Evolutionary conservation across 2,113 vertebrate genomes (phyloP).

Genomic region (Neogale vison): DNA sequence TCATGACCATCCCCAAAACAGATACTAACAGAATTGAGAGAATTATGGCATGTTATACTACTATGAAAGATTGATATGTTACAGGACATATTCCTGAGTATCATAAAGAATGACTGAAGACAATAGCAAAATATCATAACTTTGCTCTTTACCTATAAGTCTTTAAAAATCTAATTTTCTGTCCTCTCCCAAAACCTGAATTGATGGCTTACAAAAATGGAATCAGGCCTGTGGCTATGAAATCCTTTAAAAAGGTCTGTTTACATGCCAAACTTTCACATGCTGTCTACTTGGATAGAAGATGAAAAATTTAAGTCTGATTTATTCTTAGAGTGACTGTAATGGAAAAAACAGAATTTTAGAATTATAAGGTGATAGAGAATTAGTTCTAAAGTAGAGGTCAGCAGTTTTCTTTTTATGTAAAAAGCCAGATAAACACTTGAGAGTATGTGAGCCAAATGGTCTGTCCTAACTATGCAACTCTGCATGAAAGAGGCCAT

Average conservation of each 20-base stretch:
- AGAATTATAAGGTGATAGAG: background rate
- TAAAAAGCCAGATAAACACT: background rate
- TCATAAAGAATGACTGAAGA: background rate
- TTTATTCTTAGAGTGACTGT: background rate
- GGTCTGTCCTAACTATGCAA: background rate
- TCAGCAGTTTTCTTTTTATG: background rate
- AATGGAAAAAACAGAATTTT: background rate
- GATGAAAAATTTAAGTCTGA: background rate
- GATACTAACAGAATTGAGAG: conserved; percentile 17
- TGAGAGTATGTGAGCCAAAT: background rate
- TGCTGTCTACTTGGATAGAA: background rate
- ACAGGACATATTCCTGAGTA: conserved; percentile 22
- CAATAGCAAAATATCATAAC: background rate
- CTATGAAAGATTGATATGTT: background rate
- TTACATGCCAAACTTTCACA: background rate
- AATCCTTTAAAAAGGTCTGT: background rate
- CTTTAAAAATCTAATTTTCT: conserved; percentile 53
- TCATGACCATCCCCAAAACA: background rate
- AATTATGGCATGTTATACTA: background rate
- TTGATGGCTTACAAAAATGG: background rate
- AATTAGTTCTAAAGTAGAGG: background rate
- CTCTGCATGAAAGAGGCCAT: background rate
- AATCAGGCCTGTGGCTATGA: background rate
- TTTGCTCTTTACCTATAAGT: conserved; percentile 9
- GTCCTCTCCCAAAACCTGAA: background rate